Base-by-base conservation (phyloP, 2,113 vertebrate species). In the Mus spicilegus region DNA sequence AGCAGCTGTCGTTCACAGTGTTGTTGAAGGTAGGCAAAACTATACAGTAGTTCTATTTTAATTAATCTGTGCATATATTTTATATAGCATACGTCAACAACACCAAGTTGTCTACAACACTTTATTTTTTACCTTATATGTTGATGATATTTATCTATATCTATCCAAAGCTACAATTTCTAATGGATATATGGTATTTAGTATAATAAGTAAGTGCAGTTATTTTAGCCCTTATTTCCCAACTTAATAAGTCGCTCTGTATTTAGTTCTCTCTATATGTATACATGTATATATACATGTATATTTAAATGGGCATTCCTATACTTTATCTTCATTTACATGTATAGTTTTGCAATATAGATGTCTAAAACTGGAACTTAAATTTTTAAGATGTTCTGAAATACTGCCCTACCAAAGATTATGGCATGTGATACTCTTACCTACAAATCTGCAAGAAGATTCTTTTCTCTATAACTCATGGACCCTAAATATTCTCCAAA, bases 51-150 rank as follows among this genome's bases (percentile, higher is more conserved):
- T 54, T 61, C 46, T 93, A 63, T 39, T 12, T 70, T 80, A 58
- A 86, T 95, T 86, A 63, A 91, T 63, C 58, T 77, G 5, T 54
- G 3, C 36, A 49, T 36, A 20, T 63, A 67, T 63, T 96, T 94
- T 89, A 92, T 42, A 86, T 85, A 77, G 84, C 46, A 72, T 89
- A 96, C 76, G 46, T 77, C 10, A 33, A 90, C n/a, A 73, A 63
- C 14, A 82, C 3, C 89, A 49, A 90, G 58, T 95, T 30, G 13
- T 96, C 39, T 90, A 16, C 72, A 56, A 81, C 33, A 42, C 39
- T 89, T 89, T 76, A 36, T 77, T 96, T 95, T 96, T 96, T 49
- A 93, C 16, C 88, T 92, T 6, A 95, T 26, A 39, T 61, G n/a
- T 75, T 70, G 54, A 1, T 90, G 39, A 36, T 87, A 61, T 75